Conservation (phyloP, 2,888 invertebrate genomes). For the Temnothorax rugatulus region DNA sequence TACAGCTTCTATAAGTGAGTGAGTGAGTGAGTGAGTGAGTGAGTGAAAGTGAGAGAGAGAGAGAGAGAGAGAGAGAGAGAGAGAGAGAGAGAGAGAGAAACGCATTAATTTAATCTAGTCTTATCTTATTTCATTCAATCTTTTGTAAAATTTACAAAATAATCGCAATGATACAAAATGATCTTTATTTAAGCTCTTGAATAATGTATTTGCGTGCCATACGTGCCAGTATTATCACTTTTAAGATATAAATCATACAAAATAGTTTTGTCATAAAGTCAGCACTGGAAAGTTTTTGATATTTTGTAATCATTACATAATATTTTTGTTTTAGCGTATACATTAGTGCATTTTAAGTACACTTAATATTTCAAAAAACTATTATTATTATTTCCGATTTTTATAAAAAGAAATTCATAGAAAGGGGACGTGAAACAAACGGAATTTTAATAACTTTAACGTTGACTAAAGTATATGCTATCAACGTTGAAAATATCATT, state of each 20-base stretch:
- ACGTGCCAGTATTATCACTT: neutral
- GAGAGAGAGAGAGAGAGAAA: neutral
- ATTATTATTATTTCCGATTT: neutral
- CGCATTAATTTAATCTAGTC: neutral
- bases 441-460: neutral
- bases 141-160: neutral
- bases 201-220: neutral
- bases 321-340: neutral
- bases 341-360: too few species aligned
- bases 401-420: neutral
- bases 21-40: too few species aligned
- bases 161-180: neutral
- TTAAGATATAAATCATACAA: neutral
- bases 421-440: neutral
- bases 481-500: neutral
- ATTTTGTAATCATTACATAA: neutral
- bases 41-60: neutral
- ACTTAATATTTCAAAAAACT: neutral
- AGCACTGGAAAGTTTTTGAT: neutral
- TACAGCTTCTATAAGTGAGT: neutral
- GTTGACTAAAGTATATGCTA: neutral
- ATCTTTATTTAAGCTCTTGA: neutral
- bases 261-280: neutral
- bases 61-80: neutral
- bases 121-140: neutral